phyloP scores from a whole-genome alignment of 2,797 vertebrate species.

The Lepilemur septentrionalis region DNA sequence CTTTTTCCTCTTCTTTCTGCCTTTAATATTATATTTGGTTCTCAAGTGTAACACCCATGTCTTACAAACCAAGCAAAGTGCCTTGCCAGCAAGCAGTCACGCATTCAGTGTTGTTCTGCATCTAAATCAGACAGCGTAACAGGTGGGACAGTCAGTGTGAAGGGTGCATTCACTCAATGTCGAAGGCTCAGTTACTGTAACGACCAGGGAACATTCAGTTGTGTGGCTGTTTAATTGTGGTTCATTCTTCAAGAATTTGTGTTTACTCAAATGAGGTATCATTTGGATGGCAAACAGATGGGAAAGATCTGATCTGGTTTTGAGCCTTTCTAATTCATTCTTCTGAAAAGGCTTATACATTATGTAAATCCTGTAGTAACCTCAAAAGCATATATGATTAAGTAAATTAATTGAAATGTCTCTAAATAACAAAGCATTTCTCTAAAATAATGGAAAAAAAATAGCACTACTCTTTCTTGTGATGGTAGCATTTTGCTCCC shows the following conservation, averaged over 20 bases:
- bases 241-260: constrained; percentile 38
- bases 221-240: neutral
- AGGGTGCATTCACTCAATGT: neutral
- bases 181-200: neutral
- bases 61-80: neutral
- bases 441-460: neutral
- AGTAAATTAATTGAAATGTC: neutral
- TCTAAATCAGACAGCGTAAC: neutral
- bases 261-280: neutral
- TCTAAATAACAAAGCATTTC: neutral
- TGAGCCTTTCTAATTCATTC: neutral
- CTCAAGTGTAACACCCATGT: neutral
- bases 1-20: neutral
- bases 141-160: neutral
- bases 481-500: neutral
- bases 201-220: neutral
- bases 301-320: neutral
- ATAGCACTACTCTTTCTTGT: neutral
- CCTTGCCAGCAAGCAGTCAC: neutral
- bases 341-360: neutral
- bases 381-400: neutral
- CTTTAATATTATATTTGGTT: neutral
- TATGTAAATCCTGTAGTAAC: neutral
- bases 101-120: neutral
- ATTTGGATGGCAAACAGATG: constrained; percentile 14